Evolutionary conservation across 1,140 invertebrate genomes (phyloP).

Genomic region (Manduca sexta): DNA sequence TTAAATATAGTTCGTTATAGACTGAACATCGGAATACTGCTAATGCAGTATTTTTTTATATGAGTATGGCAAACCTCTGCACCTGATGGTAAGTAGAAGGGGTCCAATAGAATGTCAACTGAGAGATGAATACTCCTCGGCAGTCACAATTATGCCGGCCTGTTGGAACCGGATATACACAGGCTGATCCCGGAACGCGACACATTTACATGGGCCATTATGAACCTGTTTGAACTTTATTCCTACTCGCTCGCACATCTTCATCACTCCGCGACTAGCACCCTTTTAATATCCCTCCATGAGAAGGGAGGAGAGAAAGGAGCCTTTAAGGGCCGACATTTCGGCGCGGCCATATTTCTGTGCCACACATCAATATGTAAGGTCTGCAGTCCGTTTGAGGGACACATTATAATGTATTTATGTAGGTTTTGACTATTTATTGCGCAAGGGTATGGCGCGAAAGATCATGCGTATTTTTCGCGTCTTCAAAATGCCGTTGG

Average conservation of each 20-base stretch:
- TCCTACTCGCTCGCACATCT: slow-evolving; percentile 6
- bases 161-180: too few species aligned
- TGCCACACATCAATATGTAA: slow-evolving; percentile 6
- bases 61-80: neutral
- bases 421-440: slow-evolving; percentile 1
- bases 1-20: neutral
- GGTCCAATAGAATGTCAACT: too few species aligned
- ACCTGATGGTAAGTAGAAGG: too few species aligned
- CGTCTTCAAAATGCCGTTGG: too few species aligned
- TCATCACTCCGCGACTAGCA: slow-evolving; percentile 15
- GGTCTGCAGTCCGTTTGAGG: neutral
- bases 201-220: too few species aligned
- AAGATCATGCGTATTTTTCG: too few species aligned
- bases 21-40: too few species aligned
- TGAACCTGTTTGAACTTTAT: neutral
- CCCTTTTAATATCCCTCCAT: slow-evolving; percentile 46
- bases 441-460: neutral
- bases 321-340: slow-evolving; percentile 32
- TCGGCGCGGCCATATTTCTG: slow-evolving; percentile 15
- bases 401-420: slow-evolving; percentile 3
- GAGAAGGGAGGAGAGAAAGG: slow-evolving; percentile 18
- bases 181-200: too few species aligned
- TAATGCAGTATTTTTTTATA: neutral
- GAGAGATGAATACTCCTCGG: too few species aligned
- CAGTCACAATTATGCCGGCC: too few species aligned